These are phyloP conservation scores for Netelia melanura DNA, from an alignment of 2,888 invertebrate species.

Conservation along the genomic window DNA sequence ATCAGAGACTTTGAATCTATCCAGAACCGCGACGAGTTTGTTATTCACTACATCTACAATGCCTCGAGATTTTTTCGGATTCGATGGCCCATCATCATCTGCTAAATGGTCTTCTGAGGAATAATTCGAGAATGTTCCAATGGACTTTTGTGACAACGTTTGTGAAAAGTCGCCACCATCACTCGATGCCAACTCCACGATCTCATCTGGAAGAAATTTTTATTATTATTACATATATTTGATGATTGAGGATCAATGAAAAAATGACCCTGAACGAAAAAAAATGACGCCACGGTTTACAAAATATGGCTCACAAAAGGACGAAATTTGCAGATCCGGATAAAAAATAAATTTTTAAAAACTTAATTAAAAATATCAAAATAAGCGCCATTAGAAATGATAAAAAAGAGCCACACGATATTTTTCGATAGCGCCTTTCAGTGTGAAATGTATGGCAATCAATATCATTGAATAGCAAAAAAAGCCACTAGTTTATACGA, in stretches of 20 bases:
- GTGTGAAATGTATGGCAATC: neutral
- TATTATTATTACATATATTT: constrained; percentile 30
- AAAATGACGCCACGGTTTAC: constrained; percentile 47
- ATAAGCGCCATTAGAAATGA: neutral
- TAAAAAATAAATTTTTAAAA: constrained; percentile 41
- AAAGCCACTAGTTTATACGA: too few relatives aligned
- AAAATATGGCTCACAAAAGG: constrained; percentile 51
- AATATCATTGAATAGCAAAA: too few relatives aligned
- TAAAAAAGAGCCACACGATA: too few relatives aligned
- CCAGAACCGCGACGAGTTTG: constrained; percentile 46
- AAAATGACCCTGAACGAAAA: constrained; percentile 33
- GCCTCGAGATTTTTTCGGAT: constrained; percentile 48
- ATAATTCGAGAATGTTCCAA: constrained; percentile 42
- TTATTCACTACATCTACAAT: constrained; percentile 43
- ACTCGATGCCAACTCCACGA: constrained; percentile 45
- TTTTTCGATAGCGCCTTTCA: too few relatives aligned
- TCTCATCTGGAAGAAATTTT: constrained; percentile 38
- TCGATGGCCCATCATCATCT: constrained; percentile 45
- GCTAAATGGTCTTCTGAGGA: constrained; percentile 35
- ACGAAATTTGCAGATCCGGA: constrained; percentile 39
- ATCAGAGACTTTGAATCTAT: constrained; percentile 33
- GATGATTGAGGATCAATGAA: constrained; percentile 35
- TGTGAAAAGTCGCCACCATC: constrained; percentile 38
- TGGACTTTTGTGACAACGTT: constrained; percentile 47
- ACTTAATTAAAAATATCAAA: neutral